Evolutionary conservation across 2,888 invertebrate species (phyloP), one percentile per base, ranked within the genome.

Genomic region (Eurois occulta): DNA sequence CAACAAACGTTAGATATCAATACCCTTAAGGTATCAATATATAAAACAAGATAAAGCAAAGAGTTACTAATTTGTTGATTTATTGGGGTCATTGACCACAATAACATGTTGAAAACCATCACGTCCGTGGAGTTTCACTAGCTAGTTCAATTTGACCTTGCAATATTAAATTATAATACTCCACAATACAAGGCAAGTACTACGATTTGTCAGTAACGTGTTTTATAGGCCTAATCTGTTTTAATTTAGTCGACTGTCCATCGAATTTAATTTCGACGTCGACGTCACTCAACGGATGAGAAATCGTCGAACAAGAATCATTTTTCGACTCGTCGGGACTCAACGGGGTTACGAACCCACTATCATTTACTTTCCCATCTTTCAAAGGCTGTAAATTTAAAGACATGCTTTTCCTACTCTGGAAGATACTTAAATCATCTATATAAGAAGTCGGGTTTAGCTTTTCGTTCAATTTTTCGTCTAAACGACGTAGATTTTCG

Each of bases 261-360:
- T 98, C 98, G 90, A 98, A 98, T 83, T 98, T 98, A 67, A 98
- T 98, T 90, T 98, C 98, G 0, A 98, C 98, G 91, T 98, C 98
- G 78, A 98, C 98, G 89, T 98, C 98, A 85, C 98, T 98, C 7
- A 98, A 91, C 0, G 98, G 98, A 94, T 98, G 98, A 70, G 97
- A 97, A 2, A 96, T 91, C 0, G 94, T 92, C 0, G 97, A 97
- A 55, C 93, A 93, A 0, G 91, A 91, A 24, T 97, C 97, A 7
- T 95, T 94, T 80, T 95, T 72, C 89, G 95, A 18, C 10, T 95
- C 96, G 2, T 96, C 96, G 4, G 97, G 97, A 79, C 97, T 97
- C 16, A 97, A 87, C 0, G 98, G 98, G 0, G 98, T 98, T 0
- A 97, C 97, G 16, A 98, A 97, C 0, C 98, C 98, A 69, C 98